phyloP scores from a whole-genome alignment of 2,113 vertebrate species.

The Periophthalmus modestus region DNA sequence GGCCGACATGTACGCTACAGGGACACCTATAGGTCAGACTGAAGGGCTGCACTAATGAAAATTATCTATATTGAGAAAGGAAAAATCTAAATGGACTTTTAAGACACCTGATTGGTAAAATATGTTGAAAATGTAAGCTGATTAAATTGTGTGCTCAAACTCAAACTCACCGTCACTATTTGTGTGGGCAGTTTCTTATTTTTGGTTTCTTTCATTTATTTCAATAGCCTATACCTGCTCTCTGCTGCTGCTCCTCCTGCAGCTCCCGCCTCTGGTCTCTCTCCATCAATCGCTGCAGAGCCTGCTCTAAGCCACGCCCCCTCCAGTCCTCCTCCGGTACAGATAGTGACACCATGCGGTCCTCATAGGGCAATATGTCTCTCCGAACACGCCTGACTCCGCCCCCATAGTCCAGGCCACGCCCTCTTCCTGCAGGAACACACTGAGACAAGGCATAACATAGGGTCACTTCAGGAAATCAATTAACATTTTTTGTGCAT shows the following conservation, averaged over 20 bases:
- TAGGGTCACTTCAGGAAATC: background rate
- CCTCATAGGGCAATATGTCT: slow-evolving; percentile 72
- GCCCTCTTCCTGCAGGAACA: slow-evolving; percentile 59
- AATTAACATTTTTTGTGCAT: no score
- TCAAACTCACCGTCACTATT: no score
- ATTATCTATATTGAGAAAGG: background rate
- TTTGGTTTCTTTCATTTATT: background rate
- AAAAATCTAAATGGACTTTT: no score
- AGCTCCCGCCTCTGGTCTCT: slow-evolving; percentile 74
- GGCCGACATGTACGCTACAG: slow-evolving; percentile 69
- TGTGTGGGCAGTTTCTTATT: background rate
- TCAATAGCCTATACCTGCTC: slow-evolving; percentile 33
- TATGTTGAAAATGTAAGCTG: no score
- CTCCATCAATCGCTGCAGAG: slow-evolving; percentile 79
- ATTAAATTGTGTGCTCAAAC: no score
- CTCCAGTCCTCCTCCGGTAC: slow-evolving; percentile 56
- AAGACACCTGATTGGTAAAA: no score
- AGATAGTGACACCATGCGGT: slow-evolving; percentile 73
- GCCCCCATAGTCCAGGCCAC: slow-evolving; percentile 44
- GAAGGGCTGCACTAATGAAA: background rate
- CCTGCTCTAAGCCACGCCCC: slow-evolving; percentile 71
- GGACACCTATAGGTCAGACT: slow-evolving; percentile 18
- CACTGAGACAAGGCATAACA: slow-evolving; percentile 42
- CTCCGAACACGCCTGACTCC: slow-evolving; percentile 64
- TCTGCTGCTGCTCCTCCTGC: slow-evolving; percentile 56